These are phyloP conservation scores for Crossaster papposus DNA, from an alignment of 53 echinoderm and acorn worm genomes.

Conservation along the genomic window DNA sequence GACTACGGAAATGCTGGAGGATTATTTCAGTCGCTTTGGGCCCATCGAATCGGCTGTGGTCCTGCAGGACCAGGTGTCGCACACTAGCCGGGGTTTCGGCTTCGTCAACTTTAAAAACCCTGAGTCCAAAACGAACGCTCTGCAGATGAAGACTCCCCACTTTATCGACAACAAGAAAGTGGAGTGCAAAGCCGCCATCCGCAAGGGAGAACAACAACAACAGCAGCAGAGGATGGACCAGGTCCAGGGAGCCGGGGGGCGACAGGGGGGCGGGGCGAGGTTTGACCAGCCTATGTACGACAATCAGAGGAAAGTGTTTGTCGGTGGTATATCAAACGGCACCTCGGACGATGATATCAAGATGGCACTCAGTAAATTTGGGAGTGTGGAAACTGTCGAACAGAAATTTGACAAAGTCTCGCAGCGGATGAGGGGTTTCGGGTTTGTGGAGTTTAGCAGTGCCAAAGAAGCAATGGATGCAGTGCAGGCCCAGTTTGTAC, in stretches of 20 bases:
- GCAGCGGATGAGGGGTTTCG: conserved; percentile 50
- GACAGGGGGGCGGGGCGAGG: conserved; percentile 32
- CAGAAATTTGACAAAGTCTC: conserved; percentile 49
- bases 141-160: conserved; percentile 23
- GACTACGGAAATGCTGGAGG: conserved; percentile 35
- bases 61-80: conserved; percentile 14
- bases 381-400: conserved; percentile 42
- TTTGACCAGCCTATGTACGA: conserved; percentile 18
- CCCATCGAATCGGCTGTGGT: conserved; percentile 55
- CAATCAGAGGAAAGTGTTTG: conserved; percentile 46
- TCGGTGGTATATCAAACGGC: conserved; percentile 54
- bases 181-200: conserved; percentile 44
- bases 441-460: conserved; percentile 50
- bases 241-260: neutral
- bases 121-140: conserved; percentile 13
- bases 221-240: neutral
- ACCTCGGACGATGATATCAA: conserved; percentile 49
- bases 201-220: conserved; percentile 38
- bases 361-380: conserved; percentile 23
- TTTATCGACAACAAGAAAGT: conserved; percentile 41
- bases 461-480: conserved; percentile 31
- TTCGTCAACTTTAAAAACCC: conserved; percentile 50
- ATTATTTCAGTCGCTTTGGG: conserved; percentile 42
- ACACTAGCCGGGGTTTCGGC: conserved; percentile 37
- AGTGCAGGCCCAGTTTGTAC: conserved; percentile 22